These are phyloP conservation scores for Ischnura elegans DNA, from an alignment of 2,888 invertebrate species.

Conservation along the genomic window DNA sequence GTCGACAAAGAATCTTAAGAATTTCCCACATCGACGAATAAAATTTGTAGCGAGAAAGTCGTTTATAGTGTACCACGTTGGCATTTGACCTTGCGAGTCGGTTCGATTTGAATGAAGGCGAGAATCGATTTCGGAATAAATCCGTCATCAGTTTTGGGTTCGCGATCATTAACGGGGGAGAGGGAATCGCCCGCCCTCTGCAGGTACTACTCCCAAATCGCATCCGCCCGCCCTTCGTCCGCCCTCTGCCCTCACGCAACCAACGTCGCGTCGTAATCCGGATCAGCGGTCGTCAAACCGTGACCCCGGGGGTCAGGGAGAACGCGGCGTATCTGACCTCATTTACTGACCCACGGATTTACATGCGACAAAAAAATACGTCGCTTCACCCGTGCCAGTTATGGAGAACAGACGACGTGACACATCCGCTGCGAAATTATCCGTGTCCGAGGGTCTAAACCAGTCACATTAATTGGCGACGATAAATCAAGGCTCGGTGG, in stretches of 20 bases:
- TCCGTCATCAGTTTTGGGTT: neutral
- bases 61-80: too few relatives aligned
- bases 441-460: neutral
- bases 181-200: neutral
- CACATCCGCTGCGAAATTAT: neutral
- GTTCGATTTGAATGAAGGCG: slow-evolving; percentile 3
- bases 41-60: too few relatives aligned
- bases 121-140: neutral
- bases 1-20: too few relatives aligned
- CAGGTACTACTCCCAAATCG: too few relatives aligned
- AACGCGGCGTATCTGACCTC: neutral
- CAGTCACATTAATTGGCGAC: neutral
- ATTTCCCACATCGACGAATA: too few relatives aligned
- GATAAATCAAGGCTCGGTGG: neutral
- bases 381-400: neutral
- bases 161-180: neutral
- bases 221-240: neutral
- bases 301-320: neutral
- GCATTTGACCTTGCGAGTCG: neutral
- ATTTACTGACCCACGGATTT: neutral
- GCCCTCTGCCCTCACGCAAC: neutral
- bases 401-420: neutral
- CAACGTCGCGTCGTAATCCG: neutral
- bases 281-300: neutral
- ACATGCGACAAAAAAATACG: neutral